A percentile compares a stretch with the other conserved stretches of the same genome.
phyloP scores from a whole-genome alignment of 1,140 invertebrate genomes.

The Forficula auricularia region DNA sequence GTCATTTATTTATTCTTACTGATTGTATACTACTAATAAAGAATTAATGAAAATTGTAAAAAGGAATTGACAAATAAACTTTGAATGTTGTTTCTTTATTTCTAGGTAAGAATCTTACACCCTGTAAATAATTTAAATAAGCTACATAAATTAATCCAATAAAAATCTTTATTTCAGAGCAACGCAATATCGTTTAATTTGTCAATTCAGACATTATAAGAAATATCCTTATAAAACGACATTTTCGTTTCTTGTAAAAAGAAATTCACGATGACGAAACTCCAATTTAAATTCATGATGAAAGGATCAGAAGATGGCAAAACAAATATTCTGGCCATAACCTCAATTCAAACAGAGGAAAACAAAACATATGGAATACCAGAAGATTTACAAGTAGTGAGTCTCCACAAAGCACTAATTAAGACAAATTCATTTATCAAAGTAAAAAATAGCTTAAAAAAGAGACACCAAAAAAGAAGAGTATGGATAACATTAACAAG shows the following conservation, averaged over 20 bases:
- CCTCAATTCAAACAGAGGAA: conserved; percentile 14
- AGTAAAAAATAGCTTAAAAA: conserved; percentile 12
- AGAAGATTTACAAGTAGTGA: conserved; percentile 7
- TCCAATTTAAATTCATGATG: no score
- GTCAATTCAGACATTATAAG: no score
- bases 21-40: no score
- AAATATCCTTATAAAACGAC: conserved; percentile 13
- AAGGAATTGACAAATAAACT: no score
- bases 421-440: conserved; percentile 11
- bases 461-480: conserved; percentile 12
- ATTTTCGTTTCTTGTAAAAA: conserved; percentile 11
- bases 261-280: conserved; percentile 12
- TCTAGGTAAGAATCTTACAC: no score
- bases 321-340: conserved; percentile 11
- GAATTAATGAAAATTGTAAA: no score
- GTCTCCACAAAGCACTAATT: conserved; percentile 8
- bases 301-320: conserved; percentile 12
- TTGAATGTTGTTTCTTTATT: no score
- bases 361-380: conserved; percentile 11
- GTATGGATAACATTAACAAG: conserved; percentile 13
- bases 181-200: no score
- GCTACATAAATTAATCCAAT: no score
- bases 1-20: no score
- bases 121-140: no score
- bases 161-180: no score